Percentiles rank a stretch among this genome's conserved stretches.
phyloP scores from a whole-genome alignment of 1,140 invertebrate genomes.

The Drosophila obscura region DNA sequence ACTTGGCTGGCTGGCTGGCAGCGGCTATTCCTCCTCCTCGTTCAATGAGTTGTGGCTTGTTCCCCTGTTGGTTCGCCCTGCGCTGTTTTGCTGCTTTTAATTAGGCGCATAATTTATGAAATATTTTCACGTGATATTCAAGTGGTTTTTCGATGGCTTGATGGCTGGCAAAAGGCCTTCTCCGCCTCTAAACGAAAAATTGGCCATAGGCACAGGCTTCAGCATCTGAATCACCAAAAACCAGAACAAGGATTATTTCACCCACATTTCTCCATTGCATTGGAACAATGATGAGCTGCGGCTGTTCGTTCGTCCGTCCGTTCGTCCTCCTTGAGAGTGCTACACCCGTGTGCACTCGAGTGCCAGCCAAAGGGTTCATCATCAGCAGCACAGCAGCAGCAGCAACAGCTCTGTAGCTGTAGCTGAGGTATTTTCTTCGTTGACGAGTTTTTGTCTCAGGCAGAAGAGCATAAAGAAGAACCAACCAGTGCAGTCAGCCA shows the following conservation, averaged over 20 bases:
- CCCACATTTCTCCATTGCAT: constrained; percentile 60
- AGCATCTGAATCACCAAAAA: not conserved
- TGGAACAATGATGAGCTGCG: constrained; percentile 51
- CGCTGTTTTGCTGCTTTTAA: constrained; percentile 53
- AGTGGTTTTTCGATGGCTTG: constrained; percentile 37
- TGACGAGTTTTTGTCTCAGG: constrained; percentile 72
- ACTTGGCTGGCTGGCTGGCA: constrained; percentile 28
- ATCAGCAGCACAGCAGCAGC: constrained; percentile 51
- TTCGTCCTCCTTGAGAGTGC: constrained; percentile 48
- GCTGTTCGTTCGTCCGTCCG: constrained; percentile 1
- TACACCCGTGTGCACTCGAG: constrained; percentile 66
- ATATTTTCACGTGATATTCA: constrained; percentile 70
- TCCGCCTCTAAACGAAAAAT: constrained; percentile 32
- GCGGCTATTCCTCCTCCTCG: not conserved
- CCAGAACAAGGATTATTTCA: constrained; percentile 45
- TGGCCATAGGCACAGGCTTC: constrained; percentile 1
- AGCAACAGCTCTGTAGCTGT: constrained; percentile 40
- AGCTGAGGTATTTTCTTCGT: constrained; percentile 69
- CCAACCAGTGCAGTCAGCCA: constrained; percentile 13
- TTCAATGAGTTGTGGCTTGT: constrained; percentile 56
- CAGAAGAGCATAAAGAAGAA: constrained; percentile 18
- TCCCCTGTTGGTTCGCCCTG: constrained; percentile 1
- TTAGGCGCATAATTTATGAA: constrained; percentile 79
- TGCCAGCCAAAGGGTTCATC: constrained; percentile 72
- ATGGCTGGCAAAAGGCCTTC: constrained; percentile 59